Evolutionary conservation across 2,113 vertebrate genomes (phyloP).

Genomic region (Aphyosemion australe): DNA sequence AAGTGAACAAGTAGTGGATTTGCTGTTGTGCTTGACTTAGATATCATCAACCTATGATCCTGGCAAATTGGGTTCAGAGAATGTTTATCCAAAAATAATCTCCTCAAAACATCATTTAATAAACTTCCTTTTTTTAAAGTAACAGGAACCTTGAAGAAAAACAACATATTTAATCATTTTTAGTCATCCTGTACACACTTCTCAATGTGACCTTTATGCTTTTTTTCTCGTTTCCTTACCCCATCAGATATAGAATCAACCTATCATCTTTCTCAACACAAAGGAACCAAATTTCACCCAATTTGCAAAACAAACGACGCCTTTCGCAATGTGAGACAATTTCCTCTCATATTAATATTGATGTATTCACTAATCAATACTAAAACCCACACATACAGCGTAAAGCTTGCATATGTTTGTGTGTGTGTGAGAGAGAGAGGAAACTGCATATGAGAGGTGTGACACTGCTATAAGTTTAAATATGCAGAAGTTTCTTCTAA

Average conservation of each 20-base stretch:
- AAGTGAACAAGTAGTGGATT: too few relatives aligned
- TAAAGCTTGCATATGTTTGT: neutral
- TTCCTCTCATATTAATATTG: neutral
- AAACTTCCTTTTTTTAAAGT: too few relatives aligned
- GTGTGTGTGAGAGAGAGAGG: neutral
- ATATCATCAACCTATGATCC: too few relatives aligned
- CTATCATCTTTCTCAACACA: neutral
- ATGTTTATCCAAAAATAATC: too few relatives aligned
- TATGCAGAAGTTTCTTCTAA: too few relatives aligned
- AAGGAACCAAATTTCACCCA: neutral
- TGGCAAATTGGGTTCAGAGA: too few relatives aligned
- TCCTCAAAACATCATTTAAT: too few relatives aligned
- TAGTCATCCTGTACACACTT: too few relatives aligned
- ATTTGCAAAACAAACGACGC: neutral
- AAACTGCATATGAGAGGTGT: too few relatives aligned
- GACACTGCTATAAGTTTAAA: too few relatives aligned
- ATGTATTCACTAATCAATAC: neutral
- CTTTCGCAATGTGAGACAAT: neutral
- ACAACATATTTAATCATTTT: neutral
- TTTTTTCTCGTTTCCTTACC: neutral
- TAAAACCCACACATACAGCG: neutral
- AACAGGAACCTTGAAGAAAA: too few relatives aligned
- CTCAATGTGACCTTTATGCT: neutral
- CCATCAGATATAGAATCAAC: neutral
- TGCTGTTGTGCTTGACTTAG: too few relatives aligned